Evolutionary conservation across 1,140 invertebrate genomes (phyloP).

Genomic region (Lethocerus indicus): DNA sequence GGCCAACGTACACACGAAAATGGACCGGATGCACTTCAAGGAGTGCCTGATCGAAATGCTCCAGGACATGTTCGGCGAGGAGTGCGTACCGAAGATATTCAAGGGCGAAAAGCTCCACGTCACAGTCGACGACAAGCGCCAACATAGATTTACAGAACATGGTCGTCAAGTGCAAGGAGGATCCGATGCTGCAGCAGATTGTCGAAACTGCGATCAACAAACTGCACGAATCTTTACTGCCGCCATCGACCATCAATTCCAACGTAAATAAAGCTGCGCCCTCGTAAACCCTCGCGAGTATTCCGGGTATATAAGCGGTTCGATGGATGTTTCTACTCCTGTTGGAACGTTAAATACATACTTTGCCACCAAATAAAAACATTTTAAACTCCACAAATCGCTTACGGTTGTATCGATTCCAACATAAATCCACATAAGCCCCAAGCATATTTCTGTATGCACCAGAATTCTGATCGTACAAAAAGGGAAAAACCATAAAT

Average conservation of each 20-base stretch:
- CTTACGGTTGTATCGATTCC: no score
- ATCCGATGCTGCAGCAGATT: constrained; percentile 66
- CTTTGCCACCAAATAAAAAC: no score
- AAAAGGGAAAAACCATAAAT: no score
- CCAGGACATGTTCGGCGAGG: constrained; percentile 86
- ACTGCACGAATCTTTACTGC: constrained; percentile 68
- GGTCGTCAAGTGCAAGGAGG: constrained; percentile 61
- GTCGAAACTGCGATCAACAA: constrained; percentile 72
- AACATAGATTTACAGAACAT: constrained; percentile 69
- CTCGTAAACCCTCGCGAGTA: no score
- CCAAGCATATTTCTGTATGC: no score
- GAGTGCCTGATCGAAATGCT: constrained; percentile 67
- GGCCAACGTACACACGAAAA: constrained; percentile 41
- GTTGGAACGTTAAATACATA: no score
- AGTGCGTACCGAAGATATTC: constrained; percentile 86
- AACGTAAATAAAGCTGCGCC: no score
- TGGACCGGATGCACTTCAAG: constrained; percentile 76
- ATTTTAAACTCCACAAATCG: no score
- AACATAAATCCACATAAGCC: no score
- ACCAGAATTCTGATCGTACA: no score
- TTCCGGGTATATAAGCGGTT: no score
- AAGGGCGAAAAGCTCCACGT: constrained; percentile 79
- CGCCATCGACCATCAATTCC: constrained; percentile 30
- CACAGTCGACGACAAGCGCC: constrained; percentile 60
- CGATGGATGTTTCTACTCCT: no score